Evolutionary conservation across 2,888 invertebrate genomes (phyloP), one percentile per base, ranked within the genome.

Genomic region (Campoplex capitator): DNA sequence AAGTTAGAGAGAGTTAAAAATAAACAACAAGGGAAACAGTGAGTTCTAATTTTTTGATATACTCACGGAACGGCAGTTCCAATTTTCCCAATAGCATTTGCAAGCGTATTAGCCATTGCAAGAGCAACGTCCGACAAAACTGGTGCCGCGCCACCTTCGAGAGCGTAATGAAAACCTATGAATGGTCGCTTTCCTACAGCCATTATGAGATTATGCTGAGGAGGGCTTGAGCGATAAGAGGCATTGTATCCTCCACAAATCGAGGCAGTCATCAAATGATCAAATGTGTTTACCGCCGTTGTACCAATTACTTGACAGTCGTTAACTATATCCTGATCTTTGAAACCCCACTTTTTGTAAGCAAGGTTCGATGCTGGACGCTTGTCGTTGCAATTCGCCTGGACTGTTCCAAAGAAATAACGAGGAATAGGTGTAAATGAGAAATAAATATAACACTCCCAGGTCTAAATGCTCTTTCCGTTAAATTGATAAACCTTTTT

Each of bases 121-220:
- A 97, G 97, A 0, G 98, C 98, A n/a, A 99, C 98, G 93, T 99
- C 98, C 76, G 98, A 97, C 18, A 99, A 95, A 18, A 97, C 96
- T 0, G 98, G 97, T 48, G 97, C 97, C 28, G 97, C 95, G 79
- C 97, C 97, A 35, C 98, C 98, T 95, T 99, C 99, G 79, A 98
- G 95, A 8, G 98, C 98, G 94, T 97, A 97, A 94, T 98, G 98
- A 94, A 98, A 98, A 1, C 98, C 98, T 84, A 98, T 93, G 94
- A 97, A 99, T 0, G 99, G 99, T 85, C 97, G 96, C 8, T 96
- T 96, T 0, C 99, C 99, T 11, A 96, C 96, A 13, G 97, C 97
- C 65, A 98, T 94, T 56, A 98, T 96, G 74, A 98, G 95, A 32
- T 96, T 97, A 86, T 97, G 97, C 78, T 97, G 96, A 1, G 97